Conservation (phyloP, 2,888 invertebrate species). For the Euclidia mi region DNA sequence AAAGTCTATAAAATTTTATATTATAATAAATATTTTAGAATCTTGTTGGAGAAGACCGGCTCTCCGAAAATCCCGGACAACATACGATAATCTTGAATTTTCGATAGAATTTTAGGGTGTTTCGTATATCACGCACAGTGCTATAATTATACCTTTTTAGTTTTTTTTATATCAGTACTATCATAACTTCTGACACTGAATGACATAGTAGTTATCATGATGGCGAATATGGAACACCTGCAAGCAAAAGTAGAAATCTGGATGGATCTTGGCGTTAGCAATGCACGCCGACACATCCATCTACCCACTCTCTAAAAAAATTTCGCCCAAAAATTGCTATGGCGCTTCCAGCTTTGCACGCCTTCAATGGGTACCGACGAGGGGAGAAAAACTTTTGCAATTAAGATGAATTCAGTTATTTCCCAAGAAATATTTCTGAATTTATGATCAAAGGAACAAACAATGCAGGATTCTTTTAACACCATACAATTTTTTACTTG, state of each 20-base stretch:
- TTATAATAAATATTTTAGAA: too few species aligned
- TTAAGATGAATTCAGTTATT: not conserved
- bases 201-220: not conserved
- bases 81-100: too few species aligned
- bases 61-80: too few species aligned
- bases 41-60: too few species aligned
- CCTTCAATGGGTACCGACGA: constrained; percentile 1
- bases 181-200: not conserved
- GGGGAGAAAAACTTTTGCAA: constrained; percentile 2
- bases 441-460: constrained; percentile 23
- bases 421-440: not conserved
- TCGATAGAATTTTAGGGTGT: too few species aligned
- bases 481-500: not conserved
- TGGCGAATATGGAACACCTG: constrained; percentile 1
- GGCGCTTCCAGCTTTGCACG: not conserved
- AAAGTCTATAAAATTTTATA: too few species aligned
- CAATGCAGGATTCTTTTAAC: constrained; percentile 27
- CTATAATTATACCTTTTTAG: too few species aligned
- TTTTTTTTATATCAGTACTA: too few species aligned
- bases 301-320: constrained; percentile 1
- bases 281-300: constrained; percentile 1
- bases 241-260: not conserved
- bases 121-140: too few species aligned
- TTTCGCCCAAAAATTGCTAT: not conserved
- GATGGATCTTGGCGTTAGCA: constrained; percentile 2